These are phyloP conservation scores for Torymus auratus DNA, from an alignment of 2,888 invertebrate genomes.

Conservation along the genomic window DNA sequence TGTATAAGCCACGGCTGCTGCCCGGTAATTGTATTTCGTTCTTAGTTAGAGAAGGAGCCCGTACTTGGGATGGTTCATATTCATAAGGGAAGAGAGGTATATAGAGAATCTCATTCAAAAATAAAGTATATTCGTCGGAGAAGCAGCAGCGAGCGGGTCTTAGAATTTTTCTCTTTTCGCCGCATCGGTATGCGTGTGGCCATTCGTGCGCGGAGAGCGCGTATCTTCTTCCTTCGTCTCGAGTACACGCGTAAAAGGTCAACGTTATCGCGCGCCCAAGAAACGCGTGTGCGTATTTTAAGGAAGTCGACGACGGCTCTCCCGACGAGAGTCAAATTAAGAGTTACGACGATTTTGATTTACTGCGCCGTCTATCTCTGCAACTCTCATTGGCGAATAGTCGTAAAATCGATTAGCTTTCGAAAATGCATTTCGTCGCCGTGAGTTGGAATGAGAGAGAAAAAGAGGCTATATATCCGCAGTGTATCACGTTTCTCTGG, in stretches of 20 bases:
- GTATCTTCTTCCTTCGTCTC: no score
- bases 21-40: slow-evolving; percentile 51
- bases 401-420: neutral
- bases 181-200: neutral
- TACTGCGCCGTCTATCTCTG: neutral
- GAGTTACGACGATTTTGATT: slow-evolving; percentile 20
- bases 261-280: neutral
- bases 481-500: no score
- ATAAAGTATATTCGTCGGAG: slow-evolving; percentile 9
- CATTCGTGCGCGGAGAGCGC: no score
- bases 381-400: no score
- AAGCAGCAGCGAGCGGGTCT: neutral
- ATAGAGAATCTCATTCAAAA: neutral
- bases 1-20: neutral
- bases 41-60: slow-evolving; percentile 7
- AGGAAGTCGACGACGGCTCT: neutral
- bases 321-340: neutral
- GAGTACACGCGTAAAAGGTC: neutral
- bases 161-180: slow-evolving; percentile 16
- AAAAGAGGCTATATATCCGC: no score
- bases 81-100: slow-evolving; percentile 20
- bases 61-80: slow-evolving; percentile 40
- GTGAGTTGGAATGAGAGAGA: no score
- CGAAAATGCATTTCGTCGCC: neutral
- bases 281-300: neutral